phyloP scores from a whole-genome alignment of 2,113 vertebrate species.

The Semnopithecus entellus region DNA sequence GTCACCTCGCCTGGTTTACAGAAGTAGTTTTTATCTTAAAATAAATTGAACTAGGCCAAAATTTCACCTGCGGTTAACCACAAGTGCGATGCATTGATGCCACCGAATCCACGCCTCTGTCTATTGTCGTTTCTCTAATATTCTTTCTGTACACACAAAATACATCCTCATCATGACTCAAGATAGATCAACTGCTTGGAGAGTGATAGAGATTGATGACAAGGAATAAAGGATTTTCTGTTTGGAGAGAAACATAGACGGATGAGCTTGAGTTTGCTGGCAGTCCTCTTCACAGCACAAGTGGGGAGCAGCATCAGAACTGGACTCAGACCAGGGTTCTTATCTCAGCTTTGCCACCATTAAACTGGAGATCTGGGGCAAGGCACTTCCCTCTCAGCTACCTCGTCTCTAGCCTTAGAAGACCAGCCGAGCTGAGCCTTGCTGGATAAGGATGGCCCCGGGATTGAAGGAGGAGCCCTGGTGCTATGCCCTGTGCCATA shows the following conservation, averaged over 20 bases:
- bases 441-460: background rate
- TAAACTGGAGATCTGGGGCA: background rate
- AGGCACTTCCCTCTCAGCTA: background rate
- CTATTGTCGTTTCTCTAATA: background rate
- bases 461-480: background rate
- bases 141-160: background rate
- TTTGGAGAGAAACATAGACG: background rate
- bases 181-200: background rate
- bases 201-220: background rate
- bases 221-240: background rate
- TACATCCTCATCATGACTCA: background rate
- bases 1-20: too few species aligned
- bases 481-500: fast-evolving
- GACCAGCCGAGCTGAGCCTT: fast-evolving
- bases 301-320: background rate
- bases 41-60: background rate
- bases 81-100: background rate
- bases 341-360: too few species aligned
- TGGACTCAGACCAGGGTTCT: background rate
- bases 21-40: background rate
- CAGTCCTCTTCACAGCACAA: background rate
- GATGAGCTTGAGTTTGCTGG: background rate
- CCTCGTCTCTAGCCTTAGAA: background rate
- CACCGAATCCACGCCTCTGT: background rate
- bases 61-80: background rate